phyloP scores from a whole-genome alignment of 2,113 vertebrate species.

The Pitta sordida region DNA sequence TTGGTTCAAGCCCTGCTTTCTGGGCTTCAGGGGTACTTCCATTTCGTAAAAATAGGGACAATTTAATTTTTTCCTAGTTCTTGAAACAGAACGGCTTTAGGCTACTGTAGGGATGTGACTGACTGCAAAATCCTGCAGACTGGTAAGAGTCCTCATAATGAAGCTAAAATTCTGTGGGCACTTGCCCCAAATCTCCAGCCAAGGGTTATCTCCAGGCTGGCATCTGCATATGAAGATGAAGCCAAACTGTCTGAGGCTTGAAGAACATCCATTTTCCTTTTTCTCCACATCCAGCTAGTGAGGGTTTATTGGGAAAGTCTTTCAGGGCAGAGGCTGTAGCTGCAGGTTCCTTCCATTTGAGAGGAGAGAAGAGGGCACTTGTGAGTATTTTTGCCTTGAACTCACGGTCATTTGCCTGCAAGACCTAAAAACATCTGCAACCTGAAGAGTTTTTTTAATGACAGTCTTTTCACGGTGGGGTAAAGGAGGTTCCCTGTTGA shows the following conservation, averaged over 20 bases:
- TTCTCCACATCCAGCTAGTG: background rate
- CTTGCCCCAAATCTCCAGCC: background rate
- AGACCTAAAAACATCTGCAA: background rate
- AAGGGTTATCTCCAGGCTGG: background rate
- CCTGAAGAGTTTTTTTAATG: background rate
- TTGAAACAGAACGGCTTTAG: background rate
- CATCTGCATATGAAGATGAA: background rate
- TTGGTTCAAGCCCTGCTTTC: background rate
- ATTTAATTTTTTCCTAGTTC: background rate
- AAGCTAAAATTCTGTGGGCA: background rate
- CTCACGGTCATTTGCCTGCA: background rate
- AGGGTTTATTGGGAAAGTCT: background rate
- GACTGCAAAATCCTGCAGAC: background rate
- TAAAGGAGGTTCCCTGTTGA: background rate
- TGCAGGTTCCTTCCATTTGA: background rate
- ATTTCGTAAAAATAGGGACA: background rate
- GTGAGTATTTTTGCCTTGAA: background rate
- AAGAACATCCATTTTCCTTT: background rate
- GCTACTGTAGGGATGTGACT: background rate
- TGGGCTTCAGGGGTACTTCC: background rate
- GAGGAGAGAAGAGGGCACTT: background rate
- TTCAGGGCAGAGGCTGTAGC: background rate
- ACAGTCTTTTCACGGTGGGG: accelerated
- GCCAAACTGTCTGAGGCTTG: background rate
- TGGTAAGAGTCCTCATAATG: background rate